Percentiles rank a stretch among this genome's conserved stretches.
These are phyloP conservation scores for Idaea biselata DNA, from an alignment of 2,888 invertebrate genomes.

Conservation along the genomic window DNA sequence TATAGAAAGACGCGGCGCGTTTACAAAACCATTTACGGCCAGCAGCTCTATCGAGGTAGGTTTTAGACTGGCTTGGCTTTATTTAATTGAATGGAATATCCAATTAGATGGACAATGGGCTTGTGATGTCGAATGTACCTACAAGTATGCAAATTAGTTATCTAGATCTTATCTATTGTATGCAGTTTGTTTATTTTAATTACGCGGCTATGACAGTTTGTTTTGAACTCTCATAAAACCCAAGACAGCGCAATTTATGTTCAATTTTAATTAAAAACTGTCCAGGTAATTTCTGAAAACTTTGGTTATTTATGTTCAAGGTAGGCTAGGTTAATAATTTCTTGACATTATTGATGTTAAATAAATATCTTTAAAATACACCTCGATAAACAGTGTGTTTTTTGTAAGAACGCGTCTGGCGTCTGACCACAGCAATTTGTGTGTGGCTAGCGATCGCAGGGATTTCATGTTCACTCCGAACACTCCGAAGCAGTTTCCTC, in stretches of 20 bases:
- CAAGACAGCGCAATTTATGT: background rate
- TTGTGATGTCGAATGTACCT: background rate
- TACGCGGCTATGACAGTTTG: background rate
- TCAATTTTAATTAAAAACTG: background rate
- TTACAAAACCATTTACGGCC: constrained; percentile 28
- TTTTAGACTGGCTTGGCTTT: constrained; percentile 6
- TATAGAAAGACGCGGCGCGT: constrained; percentile 21
- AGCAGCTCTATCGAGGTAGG: constrained; percentile 13
- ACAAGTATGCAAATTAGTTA: constrained; percentile 3
- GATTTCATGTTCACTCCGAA: background rate
- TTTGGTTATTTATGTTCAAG: background rate
- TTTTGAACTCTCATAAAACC: background rate
- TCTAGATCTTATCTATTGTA: constrained; percentile 1
- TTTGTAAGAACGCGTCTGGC: background rate
- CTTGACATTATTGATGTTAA: background rate
- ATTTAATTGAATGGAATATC: constrained; percentile 13
- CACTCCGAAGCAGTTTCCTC: background rate
- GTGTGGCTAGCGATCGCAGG: background rate
- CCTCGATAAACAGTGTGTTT: background rate
- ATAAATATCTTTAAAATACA: background rate
- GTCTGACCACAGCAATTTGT: constrained; percentile 1
- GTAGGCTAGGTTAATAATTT: background rate
- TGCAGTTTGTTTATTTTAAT: constrained; percentile 1
- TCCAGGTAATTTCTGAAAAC: background rate
- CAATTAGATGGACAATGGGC: constrained; percentile 17